Conservation (phyloP, 2,797 vertebrate species). For the Peromyscus melanophrys region DNA sequence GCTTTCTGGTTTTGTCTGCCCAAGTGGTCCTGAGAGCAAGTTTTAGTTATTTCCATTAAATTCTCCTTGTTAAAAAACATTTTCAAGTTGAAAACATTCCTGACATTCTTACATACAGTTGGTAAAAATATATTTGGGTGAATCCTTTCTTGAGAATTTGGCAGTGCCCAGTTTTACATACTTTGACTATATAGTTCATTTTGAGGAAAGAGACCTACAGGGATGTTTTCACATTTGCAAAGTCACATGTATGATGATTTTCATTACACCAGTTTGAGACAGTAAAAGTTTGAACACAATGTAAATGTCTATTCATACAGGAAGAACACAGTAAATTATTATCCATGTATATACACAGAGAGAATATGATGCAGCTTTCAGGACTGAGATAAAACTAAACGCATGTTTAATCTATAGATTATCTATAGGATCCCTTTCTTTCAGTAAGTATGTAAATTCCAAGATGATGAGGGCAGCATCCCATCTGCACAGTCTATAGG, state of each 20-base stretch:
- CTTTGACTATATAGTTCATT: background rate
- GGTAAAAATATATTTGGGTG: background rate
- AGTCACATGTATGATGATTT: background rate
- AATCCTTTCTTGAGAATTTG: background rate
- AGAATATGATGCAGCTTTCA: background rate
- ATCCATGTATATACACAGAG: background rate
- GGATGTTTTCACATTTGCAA: conserved; percentile 25
- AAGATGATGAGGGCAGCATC: background rate
- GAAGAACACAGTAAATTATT: background rate
- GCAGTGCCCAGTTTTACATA: background rate
- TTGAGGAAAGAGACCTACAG: conserved; percentile 13
- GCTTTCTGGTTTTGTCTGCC: background rate
- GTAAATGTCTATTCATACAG: background rate
- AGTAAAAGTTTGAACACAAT: background rate
- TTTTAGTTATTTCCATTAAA: conserved; percentile 4
- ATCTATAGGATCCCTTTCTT: background rate
- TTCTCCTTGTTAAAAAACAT: conserved; percentile 14
- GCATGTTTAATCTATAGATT: background rate
- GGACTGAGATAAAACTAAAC: conserved; percentile 2
- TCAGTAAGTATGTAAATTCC: background rate
- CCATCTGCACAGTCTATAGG: background rate
- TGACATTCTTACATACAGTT: background rate
- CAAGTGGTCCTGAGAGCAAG: conserved; percentile 33
- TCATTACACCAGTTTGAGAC: background rate
- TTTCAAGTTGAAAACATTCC: conserved; percentile 32